Evolutionary conservation across 1,140 invertebrate species (phyloP).

Genomic region (Drosophila busckii): DNA sequence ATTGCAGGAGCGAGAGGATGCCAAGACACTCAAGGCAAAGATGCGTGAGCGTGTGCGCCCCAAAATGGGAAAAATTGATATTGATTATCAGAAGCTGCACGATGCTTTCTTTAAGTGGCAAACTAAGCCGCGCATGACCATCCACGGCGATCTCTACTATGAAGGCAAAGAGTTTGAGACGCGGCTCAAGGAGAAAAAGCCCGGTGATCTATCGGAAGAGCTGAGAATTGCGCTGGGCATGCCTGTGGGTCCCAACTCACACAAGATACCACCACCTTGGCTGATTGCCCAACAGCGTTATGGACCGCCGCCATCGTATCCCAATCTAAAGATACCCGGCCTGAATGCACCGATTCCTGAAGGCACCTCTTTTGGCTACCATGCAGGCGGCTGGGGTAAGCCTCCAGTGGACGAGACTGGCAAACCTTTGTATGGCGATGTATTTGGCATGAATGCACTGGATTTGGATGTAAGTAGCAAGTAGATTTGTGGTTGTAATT

Average conservation of each 20-base stretch:
- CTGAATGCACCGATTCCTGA: conserved; percentile 97
- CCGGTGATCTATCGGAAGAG: conserved; percentile 97
- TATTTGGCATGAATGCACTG: conserved; percentile 90
- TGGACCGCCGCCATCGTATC: conserved; percentile 99
- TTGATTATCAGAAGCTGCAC: conserved; percentile 99
- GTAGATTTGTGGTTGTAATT: not conserved
- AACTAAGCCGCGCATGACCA: conserved; percentile 98
- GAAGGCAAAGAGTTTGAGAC: conserved; percentile 99
- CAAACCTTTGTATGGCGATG: conserved; percentile 98
- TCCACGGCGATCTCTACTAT: conserved; percentile 99
- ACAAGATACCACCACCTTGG: conserved; percentile 98
- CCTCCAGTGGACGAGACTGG: conserved; percentile 99
- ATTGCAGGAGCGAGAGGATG: conserved; percentile 98
- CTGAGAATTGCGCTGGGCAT: conserved; percentile 97
- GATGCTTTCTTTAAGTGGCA: conserved; percentile 99
- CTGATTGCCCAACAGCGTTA: conserved; percentile 99
- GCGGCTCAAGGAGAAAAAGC: conserved; percentile 98
- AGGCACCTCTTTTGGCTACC: conserved; percentile 98
- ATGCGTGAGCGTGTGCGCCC: conserved; percentile 98
- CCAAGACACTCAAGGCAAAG: conserved; percentile 97
- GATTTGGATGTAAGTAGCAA: conserved; percentile 82
- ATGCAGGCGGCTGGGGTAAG: conserved; percentile 99
- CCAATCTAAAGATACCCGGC: conserved; percentile 97
- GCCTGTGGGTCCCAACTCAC: conserved; percentile 95
- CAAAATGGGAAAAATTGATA: conserved; percentile 99